Base-by-base conservation (phyloP, 30 jellyfish, hydroid and myxozoan species). In the Aurelia aurita region DNA sequence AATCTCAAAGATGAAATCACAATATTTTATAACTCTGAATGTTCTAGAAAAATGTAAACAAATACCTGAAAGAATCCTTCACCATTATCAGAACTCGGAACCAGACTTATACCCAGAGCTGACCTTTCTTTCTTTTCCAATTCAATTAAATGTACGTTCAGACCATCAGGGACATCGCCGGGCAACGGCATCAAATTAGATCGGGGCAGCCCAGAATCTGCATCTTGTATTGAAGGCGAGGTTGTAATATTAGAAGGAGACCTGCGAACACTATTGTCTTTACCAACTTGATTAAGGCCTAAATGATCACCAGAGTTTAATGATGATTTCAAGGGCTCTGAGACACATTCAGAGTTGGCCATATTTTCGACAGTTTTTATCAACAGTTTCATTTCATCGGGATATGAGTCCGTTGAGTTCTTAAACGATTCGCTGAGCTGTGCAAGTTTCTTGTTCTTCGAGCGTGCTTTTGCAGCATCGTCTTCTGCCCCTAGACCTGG, bases 81-180 rank as follows among this genome's bases (percentile, higher is more conserved):
- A 25, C 35, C 64, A 39, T 15, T 39, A 47, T 75, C 96, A 43
- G 57, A 45, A 54, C 92, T 87, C n/a, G 98, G 92, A 25, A 90
- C 97, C 64, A 95, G 92, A 59, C 98, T 95, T 25, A 95, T 53
- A 14, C 99, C 98, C 32, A 93, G 94, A 20, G 96, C 69, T 27
- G 90, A 73, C 27, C 72, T 74, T 54, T 82, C 88, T 22, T 58
- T 73, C 72, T 87, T 87, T 16, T 61, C 93, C 49, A 95, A 32
- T 57, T 68, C 90, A 31, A 95, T 63, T 69, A 83, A 53, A 84
- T 82, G 96, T 15, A 81, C 96, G 45, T 87, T 89, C 54, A 74
- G 35, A 29, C 98, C 98, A 13, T 65, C 93, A 6, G 99, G 99
- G 6, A 95, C 66, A 58, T 95, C 95, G 46, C 90, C 88, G 7